Percentiles rank a stretch among this genome's conserved stretches.
Evolutionary conservation across 2,797 vertebrate genomes (phyloP).

Genomic region (Orientallactaga sibirica): DNA sequence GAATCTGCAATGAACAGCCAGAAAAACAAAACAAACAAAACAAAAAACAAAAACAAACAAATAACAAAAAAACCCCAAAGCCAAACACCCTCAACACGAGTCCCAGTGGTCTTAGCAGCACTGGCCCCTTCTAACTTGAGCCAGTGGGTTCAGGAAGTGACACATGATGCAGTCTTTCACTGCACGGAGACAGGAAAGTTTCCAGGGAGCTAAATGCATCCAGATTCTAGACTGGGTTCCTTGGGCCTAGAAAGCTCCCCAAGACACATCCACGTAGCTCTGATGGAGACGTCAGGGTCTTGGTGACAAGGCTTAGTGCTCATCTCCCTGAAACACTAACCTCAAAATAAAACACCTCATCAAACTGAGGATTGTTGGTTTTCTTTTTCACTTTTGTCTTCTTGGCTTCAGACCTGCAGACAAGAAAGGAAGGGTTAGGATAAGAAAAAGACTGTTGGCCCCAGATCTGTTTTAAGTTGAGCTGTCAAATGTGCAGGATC

Average conservation of each 20-base stretch:
- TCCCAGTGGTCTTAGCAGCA: background rate
- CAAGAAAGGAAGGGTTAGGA: background rate
- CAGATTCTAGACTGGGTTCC: too few relatives aligned
- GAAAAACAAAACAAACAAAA: background rate
- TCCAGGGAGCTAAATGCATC: background rate
- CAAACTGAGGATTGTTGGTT: slow-evolving; percentile 99
- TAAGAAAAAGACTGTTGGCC: background rate
- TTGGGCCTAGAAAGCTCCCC: background rate
- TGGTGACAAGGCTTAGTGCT: slow-evolving; percentile 69
- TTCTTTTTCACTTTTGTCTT: slow-evolving; percentile 99
- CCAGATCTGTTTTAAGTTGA: background rate
- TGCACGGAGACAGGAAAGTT: background rate
- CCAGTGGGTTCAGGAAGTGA: background rate
- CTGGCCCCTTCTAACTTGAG: slow-evolving; percentile 37
- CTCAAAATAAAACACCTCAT: slow-evolving; percentile 99
- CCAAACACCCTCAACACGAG: background rate
- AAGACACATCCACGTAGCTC: slow-evolving; percentile 22
- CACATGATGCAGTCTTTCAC: background rate
- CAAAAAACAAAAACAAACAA: too few relatives aligned
- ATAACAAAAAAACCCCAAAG: background rate
- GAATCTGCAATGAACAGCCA: slow-evolving; percentile 65
- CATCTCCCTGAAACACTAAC: slow-evolving; percentile 87
- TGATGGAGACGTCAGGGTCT: slow-evolving; percentile 55
- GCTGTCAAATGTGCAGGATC: background rate
- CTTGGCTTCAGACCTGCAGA: slow-evolving; percentile 95